Evolutionary conservation across 2,113 vertebrate genomes (phyloP), one percentile per base, ranked within the genome.

Genomic region (Cottus gobio): DNA sequence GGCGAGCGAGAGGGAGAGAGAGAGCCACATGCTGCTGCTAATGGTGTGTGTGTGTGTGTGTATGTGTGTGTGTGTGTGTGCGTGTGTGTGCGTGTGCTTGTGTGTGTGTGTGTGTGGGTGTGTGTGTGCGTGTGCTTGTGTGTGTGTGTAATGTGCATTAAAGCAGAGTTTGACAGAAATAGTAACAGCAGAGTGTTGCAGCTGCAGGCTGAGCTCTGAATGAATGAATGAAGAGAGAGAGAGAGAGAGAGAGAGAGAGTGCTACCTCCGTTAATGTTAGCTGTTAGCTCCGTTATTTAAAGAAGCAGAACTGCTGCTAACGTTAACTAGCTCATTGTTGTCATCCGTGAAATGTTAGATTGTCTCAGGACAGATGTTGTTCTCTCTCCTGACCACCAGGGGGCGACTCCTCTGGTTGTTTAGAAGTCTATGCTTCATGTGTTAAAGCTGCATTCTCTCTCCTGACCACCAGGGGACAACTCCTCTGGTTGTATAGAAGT

Each of bases 151-250:
- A 63, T 37, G 63, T 88, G 88, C 77, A 86, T 92, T 84, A 87
- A 87, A 79, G 82, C 77, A 28, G 67, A 80, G 48, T 81, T 75
- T 84, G 78, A 88, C 89, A 83, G 83, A 80, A 87, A 92, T 92
- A 87, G 90, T 85, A 92, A 80, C 85, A 85, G 82, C 74, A 78
- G 63, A 69, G 85, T 70, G 67, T 36, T 87, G 84, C 84, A 82
- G 86, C 82, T 89, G 89, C 79, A 77, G 85, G 83, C 88, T 75
- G 54, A 62, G 72, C 71, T 71, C 66, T 83, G 54, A 79, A 79
- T 81, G 73, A 78, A 86, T 66, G 67, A 24, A 65, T 30, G 24
- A 28, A 44, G 61, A 69, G 54, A 63, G 56, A 24, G 16, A 10
- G 13, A 20, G 18, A n/a, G 48, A 18, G 37, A 50, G 20, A 44